Percentiles rank a stretch among this genome's conserved stretches.
phyloP scores from a whole-genome alignment of 2,797 vertebrate species.

The Dendrocincla fuliginosa region DNA sequence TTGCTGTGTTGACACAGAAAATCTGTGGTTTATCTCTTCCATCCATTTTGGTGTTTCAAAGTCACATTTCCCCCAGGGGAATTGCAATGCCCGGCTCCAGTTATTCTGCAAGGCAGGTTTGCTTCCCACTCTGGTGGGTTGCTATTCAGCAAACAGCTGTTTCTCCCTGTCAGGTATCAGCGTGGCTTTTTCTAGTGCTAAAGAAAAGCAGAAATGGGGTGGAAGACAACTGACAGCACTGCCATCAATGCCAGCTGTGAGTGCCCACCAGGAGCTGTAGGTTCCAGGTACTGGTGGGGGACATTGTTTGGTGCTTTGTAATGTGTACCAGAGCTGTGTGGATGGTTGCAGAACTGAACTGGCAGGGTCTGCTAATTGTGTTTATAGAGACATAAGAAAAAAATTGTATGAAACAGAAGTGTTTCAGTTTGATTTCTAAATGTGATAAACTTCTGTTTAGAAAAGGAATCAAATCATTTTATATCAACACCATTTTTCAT shows the following conservation, averaged over 20 bases:
- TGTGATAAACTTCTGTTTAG: neutral
- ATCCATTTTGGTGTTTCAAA: neutral
- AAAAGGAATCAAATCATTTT: neutral
- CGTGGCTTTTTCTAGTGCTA: neutral
- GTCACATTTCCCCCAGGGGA: neutral
- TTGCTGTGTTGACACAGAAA: neutral
- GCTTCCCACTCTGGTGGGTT: neutral
- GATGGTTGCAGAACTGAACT: neutral
- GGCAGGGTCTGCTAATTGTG: neutral
- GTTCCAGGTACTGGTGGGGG: neutral
- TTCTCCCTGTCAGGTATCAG: neutral
- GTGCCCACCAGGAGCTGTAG: neutral
- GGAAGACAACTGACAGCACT: neutral
- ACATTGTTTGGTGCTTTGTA: neutral
- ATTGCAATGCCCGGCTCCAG: neutral
- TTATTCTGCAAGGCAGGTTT: neutral
- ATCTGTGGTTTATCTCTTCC: neutral
- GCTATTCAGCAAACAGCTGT: neutral
- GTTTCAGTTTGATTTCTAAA: neutral
- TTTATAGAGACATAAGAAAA: neutral
- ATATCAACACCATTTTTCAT: neutral
- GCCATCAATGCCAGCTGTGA: neutral
- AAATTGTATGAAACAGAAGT: accelerated
- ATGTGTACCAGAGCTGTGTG: neutral
- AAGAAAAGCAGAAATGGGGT: neutral